These are phyloP conservation scores for Ranitomeya variabilis DNA, from an alignment of 2,113 vertebrate genomes.

Conservation along the genomic window DNA sequence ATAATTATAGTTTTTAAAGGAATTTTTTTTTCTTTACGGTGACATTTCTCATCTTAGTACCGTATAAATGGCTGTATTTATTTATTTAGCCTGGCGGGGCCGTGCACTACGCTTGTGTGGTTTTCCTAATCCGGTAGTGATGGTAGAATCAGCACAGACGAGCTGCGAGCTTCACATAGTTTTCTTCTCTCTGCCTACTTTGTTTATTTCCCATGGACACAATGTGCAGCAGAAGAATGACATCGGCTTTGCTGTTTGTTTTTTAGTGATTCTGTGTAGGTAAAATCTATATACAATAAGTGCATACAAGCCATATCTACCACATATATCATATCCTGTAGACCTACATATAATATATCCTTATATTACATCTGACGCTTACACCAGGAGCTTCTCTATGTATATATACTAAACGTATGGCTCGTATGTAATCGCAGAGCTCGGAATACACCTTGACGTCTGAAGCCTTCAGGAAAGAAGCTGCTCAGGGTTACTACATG, in stretches of 20 bases:
- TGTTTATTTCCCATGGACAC: slow-evolving; percentile 1
- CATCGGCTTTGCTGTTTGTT: background rate
- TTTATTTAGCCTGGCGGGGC: background rate
- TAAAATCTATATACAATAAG: background rate
- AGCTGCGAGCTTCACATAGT: slow-evolving; percentile 24
- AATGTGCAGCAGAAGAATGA: background rate
- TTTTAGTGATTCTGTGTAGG: background rate
- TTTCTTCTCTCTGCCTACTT: background rate
- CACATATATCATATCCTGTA: no score
- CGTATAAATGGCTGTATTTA: background rate
- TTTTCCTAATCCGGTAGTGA: slow-evolving; percentile 40
- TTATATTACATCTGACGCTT: no score
- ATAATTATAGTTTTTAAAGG: no score
- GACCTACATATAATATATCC: no score
- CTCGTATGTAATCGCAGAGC: no score
- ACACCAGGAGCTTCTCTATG: no score
- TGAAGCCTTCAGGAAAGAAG: background rate
- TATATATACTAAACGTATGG: no score
- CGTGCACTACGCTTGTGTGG: background rate
- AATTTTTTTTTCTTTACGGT: background rate
- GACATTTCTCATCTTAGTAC: background rate
- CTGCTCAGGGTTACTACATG: background rate
- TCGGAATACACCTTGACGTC: background rate
- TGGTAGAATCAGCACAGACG: slow-evolving; percentile 10
- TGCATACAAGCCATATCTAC: background rate